Evolutionary conservation across 2,888 invertebrate genomes (phyloP), one percentile per base, ranked within the genome.

Genomic region (Acleris emargana): DNA sequence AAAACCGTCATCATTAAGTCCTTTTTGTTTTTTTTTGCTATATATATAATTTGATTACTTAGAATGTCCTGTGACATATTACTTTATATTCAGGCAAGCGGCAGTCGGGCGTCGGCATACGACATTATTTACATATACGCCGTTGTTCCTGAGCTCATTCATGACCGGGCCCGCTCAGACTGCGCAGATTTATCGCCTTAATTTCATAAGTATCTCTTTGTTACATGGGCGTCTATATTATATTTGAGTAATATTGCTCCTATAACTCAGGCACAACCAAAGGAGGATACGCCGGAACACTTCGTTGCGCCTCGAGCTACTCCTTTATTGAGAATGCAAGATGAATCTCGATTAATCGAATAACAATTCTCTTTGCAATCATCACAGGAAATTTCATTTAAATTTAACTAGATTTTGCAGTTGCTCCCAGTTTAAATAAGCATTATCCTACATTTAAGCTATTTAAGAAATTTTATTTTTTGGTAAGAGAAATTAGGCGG

Each of bases 141-240:
- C 88, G 86, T 86, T 88, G 88, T 87, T 89, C 87, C 85, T 79
- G 76, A 64, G 83, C 83, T 88, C 91, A 89, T 90, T 90, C 89
- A 87, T 84, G 77, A 84, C 81, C 78, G 77, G 79, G 80, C 80
- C 74, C 78, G 80, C 79, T 78, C 82, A 77, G 78, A 75, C 76
- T 80, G 78, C 73, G 79, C 83, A 89, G 91, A 92, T 91, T 91
- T 91, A 91, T 91, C 80, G 86, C 84, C 84, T 89, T 91, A 91
- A 91, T 91, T 91, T 92, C 89, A 89, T 91, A 91, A 91, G 90
- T 90, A 88, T 87, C 90, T 91, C 89, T 90, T 91, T 91, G 91
- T 91, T 89, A 84, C 81, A 80, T 77, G 75, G 79, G 76, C 83
- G 81, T 88, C 85, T 85, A 86, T 86, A 84, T 86, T 84, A 86